Conservation (phyloP, 2,113 vertebrate genomes). For the Nothobranchius kuhntae region DNA sequence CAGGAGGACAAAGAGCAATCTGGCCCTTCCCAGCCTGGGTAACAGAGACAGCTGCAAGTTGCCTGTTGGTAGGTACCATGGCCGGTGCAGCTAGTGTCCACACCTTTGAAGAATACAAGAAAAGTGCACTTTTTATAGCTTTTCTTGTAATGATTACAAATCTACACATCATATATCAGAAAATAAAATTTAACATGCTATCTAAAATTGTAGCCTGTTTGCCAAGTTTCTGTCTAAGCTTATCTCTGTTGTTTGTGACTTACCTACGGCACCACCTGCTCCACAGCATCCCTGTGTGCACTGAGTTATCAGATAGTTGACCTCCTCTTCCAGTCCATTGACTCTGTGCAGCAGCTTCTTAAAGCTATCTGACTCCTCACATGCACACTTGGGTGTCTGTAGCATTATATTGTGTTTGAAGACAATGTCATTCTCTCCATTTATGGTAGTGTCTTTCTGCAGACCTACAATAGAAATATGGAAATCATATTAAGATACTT, state of each 20-base stretch:
- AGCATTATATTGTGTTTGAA: slow-evolving; percentile 88
- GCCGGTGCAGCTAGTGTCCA: slow-evolving; percentile 77
- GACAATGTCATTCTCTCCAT: slow-evolving; percentile 84
- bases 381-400: slow-evolving; percentile 78
- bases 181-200: no score
- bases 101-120: slow-evolving; percentile 48
- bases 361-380: slow-evolving; percentile 76
- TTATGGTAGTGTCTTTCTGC: slow-evolving; percentile 56
- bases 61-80: slow-evolving; percentile 77
- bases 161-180: no score
- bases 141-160: not conserved
- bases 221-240: not conserved
- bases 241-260: not conserved
- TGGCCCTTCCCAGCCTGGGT: slow-evolving; percentile 84
- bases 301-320: slow-evolving; percentile 81
- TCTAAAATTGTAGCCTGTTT: no score
- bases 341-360: slow-evolving; percentile 83
- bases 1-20: slow-evolving; percentile 84
- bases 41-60: slow-evolving; percentile 82
- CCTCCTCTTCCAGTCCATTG: slow-evolving; percentile 86
- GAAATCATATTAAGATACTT: no score
- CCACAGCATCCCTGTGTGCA: slow-evolving; percentile 83
- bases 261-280: slow-evolving; percentile 70
- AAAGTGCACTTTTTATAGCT: not conserved
- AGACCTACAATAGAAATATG: slow-evolving; percentile 37